A percentile compares a stretch with the other conserved stretches of the same genome.
Conservation (phyloP, 2,888 invertebrate species). For the Drosophila meridiana region DNA sequence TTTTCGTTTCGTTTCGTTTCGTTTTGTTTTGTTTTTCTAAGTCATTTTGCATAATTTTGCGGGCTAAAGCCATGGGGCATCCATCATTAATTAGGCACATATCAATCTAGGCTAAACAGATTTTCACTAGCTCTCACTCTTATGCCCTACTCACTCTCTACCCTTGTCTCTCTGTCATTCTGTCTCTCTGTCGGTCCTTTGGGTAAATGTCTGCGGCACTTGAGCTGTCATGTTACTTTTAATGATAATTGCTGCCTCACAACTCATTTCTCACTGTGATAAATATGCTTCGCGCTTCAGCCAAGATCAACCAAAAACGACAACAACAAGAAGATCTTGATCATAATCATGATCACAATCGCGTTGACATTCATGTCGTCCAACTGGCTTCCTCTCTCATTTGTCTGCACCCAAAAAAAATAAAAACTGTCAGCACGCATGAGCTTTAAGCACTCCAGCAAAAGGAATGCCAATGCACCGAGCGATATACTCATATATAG, state of each 20-base stretch:
- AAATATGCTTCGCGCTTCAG: conserved; percentile 58
- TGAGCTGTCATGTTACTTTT: conserved; percentile 76
- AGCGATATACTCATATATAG: background rate
- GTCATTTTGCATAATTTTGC: conserved; percentile 59
- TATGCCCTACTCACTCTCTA: background rate
- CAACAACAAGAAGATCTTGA: conserved; percentile 9
- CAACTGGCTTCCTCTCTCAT: conserved; percentile 35
- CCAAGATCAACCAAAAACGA: conserved; percentile 11
- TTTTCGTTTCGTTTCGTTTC: conserved; percentile 37
- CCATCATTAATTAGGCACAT: conserved; percentile 73
- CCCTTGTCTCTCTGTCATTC: conserved; percentile 5
- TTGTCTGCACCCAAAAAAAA: conserved; percentile 38
- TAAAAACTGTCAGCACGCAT: conserved; percentile 39
- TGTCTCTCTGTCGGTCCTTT: background rate
- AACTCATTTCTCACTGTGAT: conserved; percentile 81
- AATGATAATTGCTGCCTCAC: conserved; percentile 82
- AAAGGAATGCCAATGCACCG: conserved; percentile 8
- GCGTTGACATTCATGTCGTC: conserved; percentile 52
- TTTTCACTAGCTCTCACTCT: conserved; percentile 6
- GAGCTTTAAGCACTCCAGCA: conserved; percentile 26
- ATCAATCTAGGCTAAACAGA: conserved; percentile 42
- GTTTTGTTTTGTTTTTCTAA: background rate
- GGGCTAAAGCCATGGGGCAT: conserved; percentile 48
- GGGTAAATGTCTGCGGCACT: conserved; percentile 22
- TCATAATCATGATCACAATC: conserved; percentile 32